Evolutionary conservation across 2,797 vertebrate genomes (phyloP).

Genomic region (Poeciliopsis presidionis): DNA sequence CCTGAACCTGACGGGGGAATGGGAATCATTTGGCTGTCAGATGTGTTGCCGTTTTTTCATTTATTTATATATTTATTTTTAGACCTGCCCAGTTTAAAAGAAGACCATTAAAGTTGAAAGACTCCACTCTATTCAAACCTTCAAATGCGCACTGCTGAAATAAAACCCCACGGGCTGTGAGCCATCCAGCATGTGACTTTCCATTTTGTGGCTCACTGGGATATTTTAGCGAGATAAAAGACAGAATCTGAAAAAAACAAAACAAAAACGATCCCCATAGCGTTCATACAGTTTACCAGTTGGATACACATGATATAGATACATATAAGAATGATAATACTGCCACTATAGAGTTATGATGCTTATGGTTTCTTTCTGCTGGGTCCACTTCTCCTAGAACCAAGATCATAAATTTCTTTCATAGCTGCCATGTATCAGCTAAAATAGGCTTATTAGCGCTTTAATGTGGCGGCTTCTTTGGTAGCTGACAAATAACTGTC

Average conservation of each 20-base stretch:
- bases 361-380: background rate
- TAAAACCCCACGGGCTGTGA: conserved; percentile 27
- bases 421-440: background rate
- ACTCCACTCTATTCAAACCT: conserved; percentile 9
- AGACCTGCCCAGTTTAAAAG: background rate
- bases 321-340: background rate
- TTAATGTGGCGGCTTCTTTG: background rate
- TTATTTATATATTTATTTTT: background rate
- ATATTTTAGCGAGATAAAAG: background rate
- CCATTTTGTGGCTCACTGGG: background rate
- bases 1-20: background rate
- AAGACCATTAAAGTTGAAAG: background rate
- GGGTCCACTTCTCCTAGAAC: background rate
- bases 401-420: background rate
- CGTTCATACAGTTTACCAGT: background rate
- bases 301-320: background rate
- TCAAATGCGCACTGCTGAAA: conserved; percentile 30
- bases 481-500: background rate
- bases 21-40: background rate
- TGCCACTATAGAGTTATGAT: background rate
- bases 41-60: background rate
- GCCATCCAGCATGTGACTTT: conserved; percentile 14
- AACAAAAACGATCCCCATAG: too few species aligned
- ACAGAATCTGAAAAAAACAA: background rate
- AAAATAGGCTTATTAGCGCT: background rate